Percentiles rank a stretch among this genome's conserved stretches.
These are phyloP conservation scores for Cephalopterus ornatus DNA, from an alignment of 2,113 vertebrate genomes.

Conservation along the genomic window DNA sequence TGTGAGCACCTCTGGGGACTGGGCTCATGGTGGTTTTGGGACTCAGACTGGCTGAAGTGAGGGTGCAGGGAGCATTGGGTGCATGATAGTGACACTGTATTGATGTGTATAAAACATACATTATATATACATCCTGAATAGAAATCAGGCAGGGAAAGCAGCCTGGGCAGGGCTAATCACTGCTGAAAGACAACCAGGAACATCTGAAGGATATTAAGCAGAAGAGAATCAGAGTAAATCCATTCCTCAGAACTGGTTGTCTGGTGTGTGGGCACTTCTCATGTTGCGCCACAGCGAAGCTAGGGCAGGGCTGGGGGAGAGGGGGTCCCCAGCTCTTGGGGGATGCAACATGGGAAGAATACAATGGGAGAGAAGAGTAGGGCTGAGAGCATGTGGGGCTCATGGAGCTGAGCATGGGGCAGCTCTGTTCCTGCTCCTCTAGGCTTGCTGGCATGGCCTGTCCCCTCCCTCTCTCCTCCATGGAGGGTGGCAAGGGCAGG, in stretches of 20 bases:
- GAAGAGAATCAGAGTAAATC: neutral
- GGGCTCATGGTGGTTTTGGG: neutral
- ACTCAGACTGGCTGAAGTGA: neutral
- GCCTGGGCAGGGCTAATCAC: neutral
- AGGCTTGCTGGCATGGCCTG: neutral
- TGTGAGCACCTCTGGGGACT: neutral
- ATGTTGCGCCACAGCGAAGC: fast-evolving
- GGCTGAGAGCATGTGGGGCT: fast-evolving
- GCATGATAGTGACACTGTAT: fast-evolving
- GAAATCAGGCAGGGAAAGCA: neutral
- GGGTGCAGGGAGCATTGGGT: fast-evolving
- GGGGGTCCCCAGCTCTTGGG: neutral
- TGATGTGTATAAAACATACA: neutral
- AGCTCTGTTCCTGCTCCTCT: neutral
- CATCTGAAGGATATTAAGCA: neutral
- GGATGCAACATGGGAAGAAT: neutral
- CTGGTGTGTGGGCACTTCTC: neutral
- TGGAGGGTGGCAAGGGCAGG: neutral
- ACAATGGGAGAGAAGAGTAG: neutral
- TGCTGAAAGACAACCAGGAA: neutral
- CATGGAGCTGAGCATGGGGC: fast-evolving
- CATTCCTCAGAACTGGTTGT: fast-evolving
- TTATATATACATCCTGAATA: neutral
- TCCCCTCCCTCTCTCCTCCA: neutral
- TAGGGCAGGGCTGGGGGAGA: neutral